Conservation (phyloP, 2,797 vertebrate genomes). For the Acipenser ruthenus region DNA sequence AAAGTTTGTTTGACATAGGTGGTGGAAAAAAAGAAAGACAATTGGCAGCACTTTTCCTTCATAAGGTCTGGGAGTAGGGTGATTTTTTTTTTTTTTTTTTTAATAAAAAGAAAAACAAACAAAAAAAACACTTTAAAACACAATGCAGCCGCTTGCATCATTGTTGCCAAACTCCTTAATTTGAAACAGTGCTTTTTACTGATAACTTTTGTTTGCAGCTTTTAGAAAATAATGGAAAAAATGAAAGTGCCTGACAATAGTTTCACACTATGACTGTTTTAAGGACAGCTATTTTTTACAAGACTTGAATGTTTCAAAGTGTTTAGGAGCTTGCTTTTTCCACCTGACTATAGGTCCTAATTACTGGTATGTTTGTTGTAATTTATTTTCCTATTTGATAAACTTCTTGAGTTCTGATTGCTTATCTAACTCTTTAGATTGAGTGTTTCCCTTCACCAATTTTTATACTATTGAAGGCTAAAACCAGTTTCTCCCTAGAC, state of each 20-base stretch:
- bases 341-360: constrained; percentile 63
- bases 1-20: no score
- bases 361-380: constrained; percentile 33
- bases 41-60: constrained; percentile 38
- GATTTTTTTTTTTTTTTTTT: constrained; percentile 21
- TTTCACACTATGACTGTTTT: constrained; percentile 81
- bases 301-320: constrained; percentile 95
- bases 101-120: constrained; percentile 22
- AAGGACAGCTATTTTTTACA: constrained; percentile 77
- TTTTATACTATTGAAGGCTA: constrained; percentile 21
- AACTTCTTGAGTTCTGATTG: no score
- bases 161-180: constrained; percentile 71
- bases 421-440: no score
- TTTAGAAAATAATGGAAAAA: constrained; percentile 66
- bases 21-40: no score
- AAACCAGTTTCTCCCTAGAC: constrained; percentile 26
- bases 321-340: constrained; percentile 78
- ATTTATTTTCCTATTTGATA: not conserved
- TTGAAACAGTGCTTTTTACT: constrained; percentile 68
- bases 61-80: constrained; percentile 35
- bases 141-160: constrained; percentile 43
- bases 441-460: no score
- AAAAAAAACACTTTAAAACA: constrained; percentile 38
- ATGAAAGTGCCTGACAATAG: constrained; percentile 98
- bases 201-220: constrained; percentile 37